Conservation (phyloP, 1,140 invertebrate species). For the Mactra quadrangularis region DNA sequence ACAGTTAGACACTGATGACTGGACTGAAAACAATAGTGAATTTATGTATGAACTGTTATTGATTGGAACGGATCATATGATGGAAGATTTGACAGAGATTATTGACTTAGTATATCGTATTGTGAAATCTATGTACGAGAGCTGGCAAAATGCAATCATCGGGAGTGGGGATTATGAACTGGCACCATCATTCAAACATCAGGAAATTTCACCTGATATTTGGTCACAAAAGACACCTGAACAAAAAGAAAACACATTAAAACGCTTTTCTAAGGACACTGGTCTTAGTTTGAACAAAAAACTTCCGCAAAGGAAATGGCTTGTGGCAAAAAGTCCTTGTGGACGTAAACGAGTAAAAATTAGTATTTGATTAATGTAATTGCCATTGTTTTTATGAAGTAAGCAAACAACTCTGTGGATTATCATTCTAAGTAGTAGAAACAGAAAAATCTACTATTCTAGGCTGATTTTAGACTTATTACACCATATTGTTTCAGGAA, state of each 20-base stretch:
- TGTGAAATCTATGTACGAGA: slow-evolving; percentile 18
- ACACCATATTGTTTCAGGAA: no score
- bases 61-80: not conserved
- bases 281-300: no score
- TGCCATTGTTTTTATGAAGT: no score
- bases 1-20: not conserved
- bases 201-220: slow-evolving; percentile 7
- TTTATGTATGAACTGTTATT: slow-evolving; percentile 3
- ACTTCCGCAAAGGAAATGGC: no score
- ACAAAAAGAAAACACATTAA: not conserved
- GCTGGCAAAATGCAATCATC: not conserved
- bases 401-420: no score
- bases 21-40: slow-evolving; percentile 19
- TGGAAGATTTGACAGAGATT: slow-evolving; percentile 11
- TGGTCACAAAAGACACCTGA: slow-evolving; percentile 24
- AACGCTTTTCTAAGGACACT: no score
- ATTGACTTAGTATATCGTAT: slow-evolving; percentile 9
- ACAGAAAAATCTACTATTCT: no score
- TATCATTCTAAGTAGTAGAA: no score
- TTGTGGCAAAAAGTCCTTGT: no score
- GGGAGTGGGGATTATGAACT: slow-evolving; percentile 7
- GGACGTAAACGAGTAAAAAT: no score
- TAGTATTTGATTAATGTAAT: no score
- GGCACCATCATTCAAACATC: not conserved
- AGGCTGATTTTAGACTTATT: no score